These are phyloP conservation scores for Spodoptera picta DNA, from an alignment of 2,888 invertebrate species.

Conservation along the genomic window DNA sequence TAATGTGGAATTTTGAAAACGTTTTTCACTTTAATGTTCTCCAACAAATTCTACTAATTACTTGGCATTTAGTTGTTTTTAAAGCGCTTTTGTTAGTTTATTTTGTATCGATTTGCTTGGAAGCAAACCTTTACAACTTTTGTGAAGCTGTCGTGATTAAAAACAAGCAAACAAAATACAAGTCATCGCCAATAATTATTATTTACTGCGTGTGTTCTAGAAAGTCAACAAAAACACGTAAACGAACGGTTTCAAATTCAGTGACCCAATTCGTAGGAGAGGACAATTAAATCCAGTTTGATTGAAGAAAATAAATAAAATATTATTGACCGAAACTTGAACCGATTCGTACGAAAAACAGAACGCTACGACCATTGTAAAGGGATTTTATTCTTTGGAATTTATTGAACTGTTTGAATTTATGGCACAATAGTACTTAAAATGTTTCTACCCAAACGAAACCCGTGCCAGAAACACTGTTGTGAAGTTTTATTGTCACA, in stretches of 20 bases:
- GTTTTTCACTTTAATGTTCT: conserved; percentile 7
- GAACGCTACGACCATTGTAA: conserved; percentile 17
- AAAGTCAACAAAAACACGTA: not conserved
- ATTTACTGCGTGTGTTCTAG: conserved; percentile 4
- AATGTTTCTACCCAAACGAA: too few relatives aligned
- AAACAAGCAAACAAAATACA: not conserved
- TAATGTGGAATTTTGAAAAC: conserved; percentile 26
- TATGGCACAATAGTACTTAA: too few relatives aligned
- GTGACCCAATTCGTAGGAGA: conserved; percentile 25
- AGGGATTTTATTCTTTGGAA: conserved; percentile 16
- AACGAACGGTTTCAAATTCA: conserved; percentile 4
- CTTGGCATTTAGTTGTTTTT: conserved; percentile 9
- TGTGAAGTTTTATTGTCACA: too few relatives aligned
- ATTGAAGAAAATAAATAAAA: conserved; percentile 9
- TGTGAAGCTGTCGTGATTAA: not conserved
- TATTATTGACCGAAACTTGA: conserved; percentile 12
- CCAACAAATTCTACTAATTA: conserved; percentile 19
- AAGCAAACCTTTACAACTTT: too few relatives aligned
- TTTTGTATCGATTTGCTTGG: not conserved
- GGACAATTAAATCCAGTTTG: conserved; percentile 22
- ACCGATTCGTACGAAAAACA: conserved; percentile 9
- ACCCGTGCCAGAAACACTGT: too few relatives aligned
- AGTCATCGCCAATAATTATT: not conserved
- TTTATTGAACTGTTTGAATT: too few relatives aligned
- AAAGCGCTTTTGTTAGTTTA: conserved; percentile 5